phyloP scores from a whole-genome alignment of 2,113 vertebrate genomes.

The Cyprinodon variegatus region DNA sequence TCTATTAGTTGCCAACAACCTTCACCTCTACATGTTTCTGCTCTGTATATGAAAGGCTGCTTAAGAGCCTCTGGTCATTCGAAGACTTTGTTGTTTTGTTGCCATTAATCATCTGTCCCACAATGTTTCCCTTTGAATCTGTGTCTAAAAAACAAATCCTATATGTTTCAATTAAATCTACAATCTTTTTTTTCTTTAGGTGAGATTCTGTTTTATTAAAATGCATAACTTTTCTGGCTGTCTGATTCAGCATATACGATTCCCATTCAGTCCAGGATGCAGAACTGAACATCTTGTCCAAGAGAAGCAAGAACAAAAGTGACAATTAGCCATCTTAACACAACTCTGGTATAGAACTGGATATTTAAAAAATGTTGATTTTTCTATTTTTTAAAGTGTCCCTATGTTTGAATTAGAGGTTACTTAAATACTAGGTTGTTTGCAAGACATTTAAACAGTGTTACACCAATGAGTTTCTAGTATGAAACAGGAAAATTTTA shows the following conservation, averaged over 20 bases:
- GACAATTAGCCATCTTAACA: background rate
- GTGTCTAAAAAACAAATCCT: slow-evolving; percentile 7
- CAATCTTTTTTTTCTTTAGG: background rate
- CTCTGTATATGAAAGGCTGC: slow-evolving; percentile 30
- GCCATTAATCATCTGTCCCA: slow-evolving; percentile 48
- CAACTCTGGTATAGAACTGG: background rate
- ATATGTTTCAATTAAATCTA: background rate
- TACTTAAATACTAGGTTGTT: no score
- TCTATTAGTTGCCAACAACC: slow-evolving; percentile 56
- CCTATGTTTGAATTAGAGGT: no score
- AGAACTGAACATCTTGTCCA: background rate
- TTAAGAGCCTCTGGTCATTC: slow-evolving; percentile 26
- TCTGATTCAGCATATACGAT: no score
- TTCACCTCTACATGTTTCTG: slow-evolving; percentile 45
- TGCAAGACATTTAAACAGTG: no score
- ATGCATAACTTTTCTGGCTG: background rate
- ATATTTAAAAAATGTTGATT: no score
- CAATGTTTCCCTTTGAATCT: slow-evolving; percentile 25
- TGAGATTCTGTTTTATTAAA: background rate
- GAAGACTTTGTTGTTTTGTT: slow-evolving; percentile 26
- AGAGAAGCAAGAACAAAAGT: background rate
- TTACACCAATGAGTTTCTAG: no score
- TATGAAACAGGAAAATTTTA: no score
- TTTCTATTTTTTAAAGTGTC: no score
- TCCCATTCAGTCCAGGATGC: background rate